A percentile compares a stretch with the other conserved stretches of the same genome.
phyloP scores from a whole-genome alignment of 2,888 invertebrate species.

The Yponomeuta evonymella region DNA sequence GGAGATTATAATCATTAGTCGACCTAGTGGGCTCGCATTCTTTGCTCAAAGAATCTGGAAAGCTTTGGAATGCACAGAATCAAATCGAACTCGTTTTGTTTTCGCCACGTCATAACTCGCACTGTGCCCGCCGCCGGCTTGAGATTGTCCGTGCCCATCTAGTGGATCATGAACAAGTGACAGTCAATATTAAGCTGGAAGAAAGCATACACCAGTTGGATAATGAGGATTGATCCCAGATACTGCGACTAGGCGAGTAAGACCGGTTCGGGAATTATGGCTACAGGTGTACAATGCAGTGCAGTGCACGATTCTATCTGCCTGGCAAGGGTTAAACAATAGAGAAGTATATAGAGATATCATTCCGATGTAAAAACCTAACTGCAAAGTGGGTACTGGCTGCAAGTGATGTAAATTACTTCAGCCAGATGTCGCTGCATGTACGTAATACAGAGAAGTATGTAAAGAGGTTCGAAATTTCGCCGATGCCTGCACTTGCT shows the following conservation, averaged over 20 bases:
- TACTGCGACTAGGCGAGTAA: not conserved
- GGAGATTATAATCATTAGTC: slow-evolving; percentile 72
- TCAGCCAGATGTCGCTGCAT: too few species aligned
- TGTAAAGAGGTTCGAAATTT: too few species aligned
- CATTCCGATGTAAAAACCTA: too few species aligned
- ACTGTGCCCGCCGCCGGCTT: slow-evolving; percentile 24
- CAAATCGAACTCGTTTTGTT: slow-evolving; percentile 70
- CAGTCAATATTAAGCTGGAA: slow-evolving; percentile 15
- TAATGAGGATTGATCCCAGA: slow-evolving; percentile 8
- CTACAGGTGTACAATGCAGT: slow-evolving; percentile 11
- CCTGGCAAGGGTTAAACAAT: not conserved
- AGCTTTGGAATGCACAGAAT: slow-evolving; percentile 69
- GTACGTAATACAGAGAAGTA: too few species aligned
- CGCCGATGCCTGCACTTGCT: too few species aligned
- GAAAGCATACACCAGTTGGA: slow-evolving; percentile 4
- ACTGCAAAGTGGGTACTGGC: too few species aligned
- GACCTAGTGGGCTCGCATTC: slow-evolving; percentile 61
- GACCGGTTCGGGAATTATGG: slow-evolving; percentile 12
- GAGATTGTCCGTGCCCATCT: slow-evolving; percentile 1
- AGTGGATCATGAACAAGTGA: slow-evolving; percentile 14
- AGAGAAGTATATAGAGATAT: not conserved
- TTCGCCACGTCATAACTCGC: slow-evolving; percentile 73
- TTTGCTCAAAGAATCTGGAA: slow-evolving; percentile 58
- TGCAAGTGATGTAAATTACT: too few species aligned
- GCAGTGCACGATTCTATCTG: not conserved